These are phyloP conservation scores for Antheraea assamensis DNA, from an alignment of 2,888 invertebrate genomes.

Conservation along the genomic window DNA sequence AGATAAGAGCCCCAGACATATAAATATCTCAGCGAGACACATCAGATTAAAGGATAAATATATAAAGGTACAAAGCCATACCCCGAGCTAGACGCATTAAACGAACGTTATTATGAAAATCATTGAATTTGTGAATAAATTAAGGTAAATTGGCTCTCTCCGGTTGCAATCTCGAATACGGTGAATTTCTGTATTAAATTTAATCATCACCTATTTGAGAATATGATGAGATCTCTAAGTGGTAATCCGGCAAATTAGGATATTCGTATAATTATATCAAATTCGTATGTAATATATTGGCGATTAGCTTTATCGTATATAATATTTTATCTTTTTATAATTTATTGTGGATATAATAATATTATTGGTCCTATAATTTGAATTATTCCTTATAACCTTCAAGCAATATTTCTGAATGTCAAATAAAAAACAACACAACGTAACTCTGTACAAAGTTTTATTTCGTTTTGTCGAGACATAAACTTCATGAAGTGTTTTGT, in stretches of 20 bases:
- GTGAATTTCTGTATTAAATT: constrained; percentile 21
- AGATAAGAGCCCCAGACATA: constrained; percentile 15
- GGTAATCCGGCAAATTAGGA: constrained; percentile 7
- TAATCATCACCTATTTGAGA: constrained; percentile 15
- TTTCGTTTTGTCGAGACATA: not conserved
- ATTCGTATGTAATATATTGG: not conserved
- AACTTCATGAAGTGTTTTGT: not conserved
- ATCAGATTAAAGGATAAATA: constrained; percentile 10
- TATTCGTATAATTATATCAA: not conserved
- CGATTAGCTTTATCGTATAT: not conserved
- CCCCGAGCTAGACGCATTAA: constrained; percentile 31
- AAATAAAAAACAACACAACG: not conserved
- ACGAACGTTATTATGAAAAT: constrained; percentile 32
- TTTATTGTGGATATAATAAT: no score
- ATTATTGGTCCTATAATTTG: no score
- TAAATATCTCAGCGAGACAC: constrained; percentile 17
- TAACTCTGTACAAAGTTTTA: not conserved
- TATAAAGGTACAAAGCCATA: constrained; percentile 21
- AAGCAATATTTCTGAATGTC: not conserved
- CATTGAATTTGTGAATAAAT: constrained; percentile 30
- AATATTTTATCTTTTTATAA: no score
- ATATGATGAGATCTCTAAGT: constrained; percentile 18
- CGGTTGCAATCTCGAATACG: constrained; percentile 19
- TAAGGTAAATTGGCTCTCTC: constrained; percentile 19
- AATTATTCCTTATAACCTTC: no score